These are phyloP conservation scores for Anagrus nilaparvatae DNA, from an alignment of 1,140 invertebrate genomes.

Conservation along the genomic window DNA sequence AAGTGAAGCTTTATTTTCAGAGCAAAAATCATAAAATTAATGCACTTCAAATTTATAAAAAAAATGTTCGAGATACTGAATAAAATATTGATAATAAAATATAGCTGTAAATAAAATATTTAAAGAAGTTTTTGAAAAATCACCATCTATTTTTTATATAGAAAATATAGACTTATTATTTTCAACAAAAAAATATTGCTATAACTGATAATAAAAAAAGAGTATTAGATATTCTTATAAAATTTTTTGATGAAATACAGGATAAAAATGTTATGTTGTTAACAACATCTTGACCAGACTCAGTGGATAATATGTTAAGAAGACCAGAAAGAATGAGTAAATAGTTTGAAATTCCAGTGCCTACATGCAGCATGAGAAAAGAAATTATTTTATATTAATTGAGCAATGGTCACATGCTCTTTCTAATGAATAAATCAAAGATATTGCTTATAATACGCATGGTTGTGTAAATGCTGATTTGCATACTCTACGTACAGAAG, in stretches of 20 bases:
- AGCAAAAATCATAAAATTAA: conserved; percentile 45
- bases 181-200: conserved; percentile 47
- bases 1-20: conserved; percentile 57
- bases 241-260: conserved; percentile 59
- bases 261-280: conserved; percentile 53
- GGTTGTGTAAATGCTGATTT: conserved; percentile 86
- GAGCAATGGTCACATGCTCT: conserved; percentile 46
- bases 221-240: conserved; percentile 55
- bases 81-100: too few relatives aligned
- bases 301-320: conserved; percentile 60
- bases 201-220: conserved; percentile 64
- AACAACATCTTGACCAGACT: conserved; percentile 61
- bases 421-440: conserved; percentile 44
- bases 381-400: conserved; percentile 57
- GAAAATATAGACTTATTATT: conserved; percentile 73
- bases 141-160: conserved; percentile 61
- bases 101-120: conserved; percentile 56
- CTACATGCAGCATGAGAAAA: conserved; percentile 53
- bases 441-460: conserved; percentile 63
- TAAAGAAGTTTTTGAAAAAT: conserved; percentile 51
- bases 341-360: conserved; percentile 79
- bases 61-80: conserved; percentile 65
- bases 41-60: conserved; percentile 58
- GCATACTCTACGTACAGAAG: conserved; percentile 59
- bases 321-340: conserved; percentile 69